These are phyloP conservation scores for Lophochroa leadbeateri DNA, from an alignment of 2,113 vertebrate genomes.

Conservation along the genomic window DNA sequence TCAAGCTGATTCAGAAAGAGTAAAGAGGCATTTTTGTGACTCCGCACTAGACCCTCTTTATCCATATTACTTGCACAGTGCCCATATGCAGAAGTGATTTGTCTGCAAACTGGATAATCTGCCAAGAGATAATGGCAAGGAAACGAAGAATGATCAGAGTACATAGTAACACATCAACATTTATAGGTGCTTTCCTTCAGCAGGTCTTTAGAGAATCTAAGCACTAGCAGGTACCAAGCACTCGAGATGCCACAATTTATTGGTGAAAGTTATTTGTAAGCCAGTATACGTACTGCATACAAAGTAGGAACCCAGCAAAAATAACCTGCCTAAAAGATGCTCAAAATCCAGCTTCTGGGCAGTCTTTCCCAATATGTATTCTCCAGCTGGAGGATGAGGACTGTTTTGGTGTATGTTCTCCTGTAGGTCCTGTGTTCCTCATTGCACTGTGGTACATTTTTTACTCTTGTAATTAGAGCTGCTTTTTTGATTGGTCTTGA, in stretches of 20 bases:
- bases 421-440: neutral
- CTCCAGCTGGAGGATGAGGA: neutral
- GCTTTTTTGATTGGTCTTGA: neutral
- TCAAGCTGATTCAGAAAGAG: neutral
- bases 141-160: neutral
- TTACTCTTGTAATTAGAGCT: neutral
- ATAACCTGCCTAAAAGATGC: neutral
- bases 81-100: neutral
- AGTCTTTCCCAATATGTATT: neutral
- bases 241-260: neutral
- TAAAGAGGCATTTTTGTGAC: neutral
- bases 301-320: neutral
- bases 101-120: neutral
- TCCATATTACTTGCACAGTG: neutral
- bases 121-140: neutral
- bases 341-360: neutral
- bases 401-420: neutral
- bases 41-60: neutral
- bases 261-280: neutral
- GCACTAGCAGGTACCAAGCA: neutral
- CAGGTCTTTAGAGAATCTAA: neutral
- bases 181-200: neutral
- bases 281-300: fast-evolving
- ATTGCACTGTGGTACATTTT: neutral
- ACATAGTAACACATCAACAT: fast-evolving